Conservation (phyloP, 2,797 vertebrate species). For the Helarctos malayanus region DNA sequence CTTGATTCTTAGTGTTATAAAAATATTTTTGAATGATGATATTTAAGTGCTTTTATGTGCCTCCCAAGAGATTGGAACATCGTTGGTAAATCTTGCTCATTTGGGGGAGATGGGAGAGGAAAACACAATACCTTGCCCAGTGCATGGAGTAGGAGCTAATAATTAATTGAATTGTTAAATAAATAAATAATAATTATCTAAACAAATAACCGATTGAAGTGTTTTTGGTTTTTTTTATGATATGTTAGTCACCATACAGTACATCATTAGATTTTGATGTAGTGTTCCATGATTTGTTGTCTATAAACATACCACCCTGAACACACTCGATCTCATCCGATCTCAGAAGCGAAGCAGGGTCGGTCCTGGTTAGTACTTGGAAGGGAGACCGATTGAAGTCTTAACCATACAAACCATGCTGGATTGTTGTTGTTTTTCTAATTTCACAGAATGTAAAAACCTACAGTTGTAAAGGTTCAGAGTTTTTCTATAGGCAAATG, state of each 20-base stretch:
- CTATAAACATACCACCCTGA: no score
- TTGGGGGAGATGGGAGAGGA: background rate
- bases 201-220: background rate
- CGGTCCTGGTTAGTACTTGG: no score
- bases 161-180: background rate
- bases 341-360: no score
- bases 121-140: background rate
- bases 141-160: background rate
- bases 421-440: background rate
- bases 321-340: no score
- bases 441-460: background rate
- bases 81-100: background rate
- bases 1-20: background rate
- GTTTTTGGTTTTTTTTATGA: no score
- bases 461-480: background rate
- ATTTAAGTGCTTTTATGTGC: background rate
- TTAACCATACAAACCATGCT: background rate
- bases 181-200: background rate
- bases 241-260: no score
- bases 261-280: no score
- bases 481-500: background rate
- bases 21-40: background rate
- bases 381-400: background rate
- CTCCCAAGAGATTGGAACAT: background rate
- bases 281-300: no score